phyloP scores from a whole-genome alignment of 2,797 vertebrate species.

The Pangasius macronema region DNA sequence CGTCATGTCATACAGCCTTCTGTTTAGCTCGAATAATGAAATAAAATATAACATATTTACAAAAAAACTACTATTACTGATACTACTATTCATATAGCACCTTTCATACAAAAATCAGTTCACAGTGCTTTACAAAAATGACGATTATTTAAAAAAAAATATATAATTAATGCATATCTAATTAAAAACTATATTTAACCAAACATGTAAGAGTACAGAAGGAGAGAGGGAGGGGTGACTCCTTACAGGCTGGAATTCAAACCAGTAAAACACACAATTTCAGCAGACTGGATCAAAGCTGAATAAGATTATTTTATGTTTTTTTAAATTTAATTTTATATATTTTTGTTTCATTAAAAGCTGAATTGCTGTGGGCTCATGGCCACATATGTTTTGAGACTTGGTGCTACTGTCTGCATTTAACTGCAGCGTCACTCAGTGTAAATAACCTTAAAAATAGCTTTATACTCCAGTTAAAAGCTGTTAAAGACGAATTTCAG shows the following conservation, averaged over 20 bases:
- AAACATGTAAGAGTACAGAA: background rate
- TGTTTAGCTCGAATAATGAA: background rate
- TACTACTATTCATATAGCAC: background rate
- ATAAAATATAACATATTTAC: background rate
- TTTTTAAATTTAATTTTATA: background rate
- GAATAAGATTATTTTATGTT: background rate
- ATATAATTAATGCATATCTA: background rate
- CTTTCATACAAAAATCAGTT: background rate
- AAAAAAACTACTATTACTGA: no score
- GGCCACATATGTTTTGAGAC: constrained; percentile 66
- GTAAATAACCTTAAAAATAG: background rate
- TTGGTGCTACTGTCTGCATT: constrained; percentile 39
- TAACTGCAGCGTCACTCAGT: background rate
- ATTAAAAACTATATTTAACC: background rate
- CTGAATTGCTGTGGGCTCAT: constrained; percentile 69
- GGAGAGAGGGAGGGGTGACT: no score
- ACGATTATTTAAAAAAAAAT: background rate
- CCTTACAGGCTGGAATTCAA: background rate
- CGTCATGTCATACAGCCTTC: no score
- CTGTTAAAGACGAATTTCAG: background rate
- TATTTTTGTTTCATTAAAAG: background rate
- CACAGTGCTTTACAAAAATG: background rate
- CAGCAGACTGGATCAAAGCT: background rate
- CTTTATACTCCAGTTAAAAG: background rate
- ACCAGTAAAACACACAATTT: background rate